Base-by-base conservation (phyloP, 2,113 vertebrate species). In the Caretta caretta region DNA sequence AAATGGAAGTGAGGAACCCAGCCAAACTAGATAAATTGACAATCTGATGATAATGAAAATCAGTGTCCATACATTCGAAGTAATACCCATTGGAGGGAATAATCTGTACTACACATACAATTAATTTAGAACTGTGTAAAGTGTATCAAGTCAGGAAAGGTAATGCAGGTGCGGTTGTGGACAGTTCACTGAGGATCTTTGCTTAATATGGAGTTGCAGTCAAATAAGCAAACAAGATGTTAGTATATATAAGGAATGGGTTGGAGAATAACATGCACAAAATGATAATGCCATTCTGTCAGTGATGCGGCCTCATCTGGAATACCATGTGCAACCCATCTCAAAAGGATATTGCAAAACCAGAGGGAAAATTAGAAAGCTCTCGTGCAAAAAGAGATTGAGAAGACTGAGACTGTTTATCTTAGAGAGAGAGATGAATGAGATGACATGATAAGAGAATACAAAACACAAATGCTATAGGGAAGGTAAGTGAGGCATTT, bases 21-120 rank as follows among this genome's bases (percentile, higher is more conserved):
- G 6, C 29, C 0, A 25, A 22, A 20, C 22, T n/a, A 16, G n/a
- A 25, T 27, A 19, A 57, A 57, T 27, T 57, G 24, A 25, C 56
- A 57, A 12, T 57, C 27, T 27, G 62, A 35, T 31, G 62, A 31
- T 65, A 65, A 65, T 65, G 62, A 35, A 65, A 35, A 65, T 65
- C 62, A 65, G 7, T 35, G 31, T 65, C 35, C 62, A 65, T 35
- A 35, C 29, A 59, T 29, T 59, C 57, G 5, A 59, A 57, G 56
- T 57, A 57, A 59, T 59, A 59, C 29, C 31, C 57, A 65, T 35
- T 65, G 59, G 59, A 35, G 59, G 59, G 29, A 65, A 65, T 14
- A 48, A 0, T 50, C 76, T 0, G 0, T 22, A 20, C 8, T 92
- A 17, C 49, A 35, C 42, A 38, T 14, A 5, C 29, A 72, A 7